Percentiles rank a stretch among this genome's conserved stretches.
These are phyloP conservation scores for Rhynchotus rufescens DNA, from an alignment of 2,797 vertebrate species.

Conservation along the genomic window DNA sequence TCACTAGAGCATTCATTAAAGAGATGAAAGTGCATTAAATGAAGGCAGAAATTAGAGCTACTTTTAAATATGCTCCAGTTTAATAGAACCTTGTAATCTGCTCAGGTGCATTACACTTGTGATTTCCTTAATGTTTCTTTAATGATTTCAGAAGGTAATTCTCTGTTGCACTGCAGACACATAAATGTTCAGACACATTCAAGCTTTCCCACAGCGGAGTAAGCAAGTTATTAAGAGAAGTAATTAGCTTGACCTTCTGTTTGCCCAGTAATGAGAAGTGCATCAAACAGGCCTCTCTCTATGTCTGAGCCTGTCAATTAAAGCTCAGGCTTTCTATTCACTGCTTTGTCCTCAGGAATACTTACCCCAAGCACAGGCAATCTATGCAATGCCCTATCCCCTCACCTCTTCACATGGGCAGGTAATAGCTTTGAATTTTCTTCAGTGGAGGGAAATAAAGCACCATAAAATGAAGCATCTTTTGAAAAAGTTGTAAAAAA, in stretches of 20 bases:
- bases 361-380: neutral
- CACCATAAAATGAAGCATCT: neutral
- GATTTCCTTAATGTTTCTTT: constrained; percentile 58
- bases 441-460: constrained; percentile 6
- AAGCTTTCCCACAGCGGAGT: constrained; percentile 15
- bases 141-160: constrained; percentile 54
- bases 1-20: constrained; percentile 41
- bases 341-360: constrained; percentile 20
- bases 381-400: neutral
- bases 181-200: constrained; percentile 33
- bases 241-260: constrained; percentile 66
- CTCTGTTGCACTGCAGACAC: constrained; percentile 50
- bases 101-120: constrained; percentile 59
- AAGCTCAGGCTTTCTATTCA: constrained; percentile 15
- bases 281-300: constrained; percentile 36
- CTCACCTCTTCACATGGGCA: constrained; percentile 32
- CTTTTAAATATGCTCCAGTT: constrained; percentile 30
- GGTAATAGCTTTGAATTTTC: constrained; percentile 45
- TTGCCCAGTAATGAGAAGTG: constrained; percentile 56
- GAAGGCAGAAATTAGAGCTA: constrained; percentile 24
- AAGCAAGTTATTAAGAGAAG: constrained; percentile 59
- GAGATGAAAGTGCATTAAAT: constrained; percentile 34
- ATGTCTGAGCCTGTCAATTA: constrained; percentile 29
- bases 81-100: constrained; percentile 55
- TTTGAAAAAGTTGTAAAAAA: neutral